A percentile compares a stretch with the other conserved stretches of the same genome.
Evolutionary conservation across 2,888 invertebrate species (phyloP).

Genomic region (Crematogaster levior): DNA sequence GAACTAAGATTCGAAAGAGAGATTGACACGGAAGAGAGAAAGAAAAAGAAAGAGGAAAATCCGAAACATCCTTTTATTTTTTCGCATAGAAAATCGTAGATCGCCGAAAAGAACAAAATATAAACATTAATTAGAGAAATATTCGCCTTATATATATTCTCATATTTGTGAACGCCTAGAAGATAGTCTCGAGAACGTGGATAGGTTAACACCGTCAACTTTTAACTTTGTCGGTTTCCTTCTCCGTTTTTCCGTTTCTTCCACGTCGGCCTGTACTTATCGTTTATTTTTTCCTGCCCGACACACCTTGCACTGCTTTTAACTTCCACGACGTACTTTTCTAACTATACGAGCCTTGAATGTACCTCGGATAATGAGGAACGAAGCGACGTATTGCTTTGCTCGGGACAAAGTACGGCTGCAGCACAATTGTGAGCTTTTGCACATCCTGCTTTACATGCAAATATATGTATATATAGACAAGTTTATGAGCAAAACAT

Average conservation of each 20-base stretch:
- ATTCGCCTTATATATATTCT: too few relatives aligned
- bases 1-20: conserved; percentile 19
- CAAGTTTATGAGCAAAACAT: conserved; percentile 47
- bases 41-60: conserved; percentile 24
- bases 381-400: conserved; percentile 38
- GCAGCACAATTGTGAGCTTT: conserved; percentile 48
- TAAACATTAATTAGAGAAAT: conserved; percentile 26
- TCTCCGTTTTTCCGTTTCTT: background rate
- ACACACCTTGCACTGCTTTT: conserved; percentile 50
- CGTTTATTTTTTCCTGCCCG: conserved; percentile 29
- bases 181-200: conserved; percentile 28
- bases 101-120: conserved; percentile 1
- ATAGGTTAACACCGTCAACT: conserved; percentile 41
- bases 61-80: conserved; percentile 14
- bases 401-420: conserved; percentile 43
- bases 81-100: conserved; percentile 7
- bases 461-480: conserved; percentile 40
- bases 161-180: background rate
- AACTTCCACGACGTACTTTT: conserved; percentile 52
- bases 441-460: conserved; percentile 44
- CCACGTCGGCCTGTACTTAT: conserved; percentile 22
- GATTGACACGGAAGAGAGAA: background rate
- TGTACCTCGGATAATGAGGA: conserved; percentile 53
- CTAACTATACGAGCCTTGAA: conserved; percentile 43
- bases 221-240: conserved; percentile 51